Evolutionary conservation across 2,113 vertebrate species (phyloP).

Genomic region (Hyperoodon ampullatus): DNA sequence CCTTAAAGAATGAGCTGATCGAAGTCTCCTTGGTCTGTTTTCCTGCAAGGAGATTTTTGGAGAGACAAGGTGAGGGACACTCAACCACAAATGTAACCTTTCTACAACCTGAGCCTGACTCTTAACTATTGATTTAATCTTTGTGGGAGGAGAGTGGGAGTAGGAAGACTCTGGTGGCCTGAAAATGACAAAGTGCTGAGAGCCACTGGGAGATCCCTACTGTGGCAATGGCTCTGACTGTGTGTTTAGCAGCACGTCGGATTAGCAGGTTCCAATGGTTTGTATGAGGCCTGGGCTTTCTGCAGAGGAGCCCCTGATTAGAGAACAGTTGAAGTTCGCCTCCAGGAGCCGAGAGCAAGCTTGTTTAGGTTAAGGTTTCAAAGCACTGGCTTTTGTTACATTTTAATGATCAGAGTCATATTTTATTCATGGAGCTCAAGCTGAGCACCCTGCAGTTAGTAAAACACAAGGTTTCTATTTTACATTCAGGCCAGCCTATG

Average conservation of each 20-base stretch:
- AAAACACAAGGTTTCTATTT: slow-evolving; percentile 57
- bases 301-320: not conserved
- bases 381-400: slow-evolving; percentile 69
- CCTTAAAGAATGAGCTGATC: not conserved
- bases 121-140: not conserved
- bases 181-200: not conserved
- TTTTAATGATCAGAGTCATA: slow-evolving; percentile 76
- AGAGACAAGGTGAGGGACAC: not conserved
- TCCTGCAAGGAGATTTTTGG: not conserved
- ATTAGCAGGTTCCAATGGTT: not conserved
- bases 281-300: not conserved
- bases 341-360: slow-evolving; percentile 58
- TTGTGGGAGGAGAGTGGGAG: not conserved
- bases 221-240: not conserved
- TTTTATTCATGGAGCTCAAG: slow-evolving; percentile 77
- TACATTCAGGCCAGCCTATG: not conserved
- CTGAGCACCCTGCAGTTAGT: slow-evolving; percentile 55
- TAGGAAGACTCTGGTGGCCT: not conserved
- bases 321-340: slow-evolving; percentile 47
- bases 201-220: not conserved
- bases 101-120: not conserved
- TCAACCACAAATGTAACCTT: not conserved
- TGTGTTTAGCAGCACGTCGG: not conserved
- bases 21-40: not conserved
- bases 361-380: slow-evolving; percentile 73